Base-by-base conservation (phyloP, 2,888 invertebrate genomes). In the Leucophora obtusa region DNA sequence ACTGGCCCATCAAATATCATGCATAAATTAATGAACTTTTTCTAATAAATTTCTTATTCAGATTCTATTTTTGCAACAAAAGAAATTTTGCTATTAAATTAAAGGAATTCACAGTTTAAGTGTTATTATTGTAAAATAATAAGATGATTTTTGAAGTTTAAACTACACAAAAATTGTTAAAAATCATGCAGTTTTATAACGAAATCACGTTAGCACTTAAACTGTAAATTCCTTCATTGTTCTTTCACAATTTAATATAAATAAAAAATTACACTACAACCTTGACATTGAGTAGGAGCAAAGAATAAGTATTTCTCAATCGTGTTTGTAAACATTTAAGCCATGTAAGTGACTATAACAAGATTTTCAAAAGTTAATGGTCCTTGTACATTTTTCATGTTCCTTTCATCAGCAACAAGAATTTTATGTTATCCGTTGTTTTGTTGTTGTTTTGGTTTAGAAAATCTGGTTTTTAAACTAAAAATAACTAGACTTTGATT, bases 401-500 rank as follows among this genome's bases (percentile, higher is more conserved):
- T n/a, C 2, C 14, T 14, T n/a, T 47, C 43, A 47, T 47, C 43
- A 47, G 6, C n/a, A 47, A 47, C 14, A 47, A n/a, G 43, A 65
- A 53, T 65, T 63, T 53, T 33, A 35, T 43, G 43, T 11, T 56
- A 11, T 4, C n/a, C n/a, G 1, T 5, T 38, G 8, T 38, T 11
- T 38, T 38, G 38, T 1, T 38, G 10, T 38, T 9, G 11, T 47
- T 47, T 47, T 47, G 6, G 6, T 47, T 47, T 47, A 15, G 38
- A 35, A 60, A 60, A 60, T 60, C 60, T 63, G 18, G 28, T 63
- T 63, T 65, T 73, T 11, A 18, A n/a, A 47, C 47, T 60, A 60
- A 60, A 60, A 60, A 60, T 47, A 47, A 14, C 14, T 38, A 38
- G 10, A 38, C 17, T 6, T 24, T n/a, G 4, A 38, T 28, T 0